Conservation (phyloP, 37 sponge, comb jelly and placozoan genomes). For the Amphimedon queenslandica region DNA sequence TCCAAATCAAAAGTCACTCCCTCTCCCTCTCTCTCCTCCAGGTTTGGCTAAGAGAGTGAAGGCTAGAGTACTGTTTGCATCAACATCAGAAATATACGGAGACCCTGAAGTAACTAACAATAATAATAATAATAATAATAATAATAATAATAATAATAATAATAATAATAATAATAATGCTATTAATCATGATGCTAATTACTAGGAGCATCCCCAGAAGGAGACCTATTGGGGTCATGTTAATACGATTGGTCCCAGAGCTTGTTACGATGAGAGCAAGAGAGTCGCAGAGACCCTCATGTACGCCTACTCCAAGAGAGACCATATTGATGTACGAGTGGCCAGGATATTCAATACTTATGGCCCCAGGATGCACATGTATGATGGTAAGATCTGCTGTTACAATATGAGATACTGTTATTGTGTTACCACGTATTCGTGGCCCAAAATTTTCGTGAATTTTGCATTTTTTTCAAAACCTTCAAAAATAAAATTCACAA, state of each 20-base stretch:
- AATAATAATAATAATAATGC: not conserved
- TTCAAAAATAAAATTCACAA: too few species aligned
- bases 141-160: too few species aligned
- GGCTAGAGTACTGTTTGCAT: constrained; percentile 78
- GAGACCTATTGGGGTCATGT: constrained; percentile 93
- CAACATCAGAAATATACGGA: constrained; percentile 97
- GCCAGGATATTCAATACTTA: constrained; percentile 97
- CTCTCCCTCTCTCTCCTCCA: too few species aligned
- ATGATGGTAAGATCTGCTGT: constrained; percentile 87
- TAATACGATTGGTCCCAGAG: constrained; percentile 94
- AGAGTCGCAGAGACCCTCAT: constrained; percentile 93
- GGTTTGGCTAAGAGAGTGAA: constrained; percentile 83
- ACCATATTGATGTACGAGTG: constrained; percentile 82
- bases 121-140: too few species aligned
- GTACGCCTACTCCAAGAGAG: constrained; percentile 83
- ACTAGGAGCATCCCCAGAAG: constrained; percentile 80
- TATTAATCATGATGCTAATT: not conserved
- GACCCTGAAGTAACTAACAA: constrained; percentile 60
- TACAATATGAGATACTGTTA: too few species aligned
- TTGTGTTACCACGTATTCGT: too few species aligned
- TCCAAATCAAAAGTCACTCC: too few species aligned
- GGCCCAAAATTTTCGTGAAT: too few species aligned
- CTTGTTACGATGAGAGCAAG: constrained; percentile 97
- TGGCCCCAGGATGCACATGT: constrained; percentile 95
- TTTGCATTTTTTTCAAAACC: too few species aligned